phyloP scores from a whole-genome alignment of 64 coral and sea anemone genomes.

The Acropora yongei region DNA sequence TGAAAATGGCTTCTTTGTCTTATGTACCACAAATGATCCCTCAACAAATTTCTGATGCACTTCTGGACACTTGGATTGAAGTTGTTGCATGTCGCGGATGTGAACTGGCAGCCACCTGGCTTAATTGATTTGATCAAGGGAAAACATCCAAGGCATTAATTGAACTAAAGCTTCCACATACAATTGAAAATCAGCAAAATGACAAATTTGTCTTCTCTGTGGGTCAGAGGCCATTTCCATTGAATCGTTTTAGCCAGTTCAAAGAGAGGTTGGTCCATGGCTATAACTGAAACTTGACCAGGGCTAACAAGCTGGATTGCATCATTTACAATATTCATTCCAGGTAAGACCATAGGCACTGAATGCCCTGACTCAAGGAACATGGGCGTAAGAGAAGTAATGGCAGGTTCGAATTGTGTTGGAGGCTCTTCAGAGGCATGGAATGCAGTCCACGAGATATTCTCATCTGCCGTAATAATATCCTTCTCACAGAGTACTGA shows the following conservation, averaged over 20 bases:
- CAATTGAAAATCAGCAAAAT: not conserved
- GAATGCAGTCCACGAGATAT: constrained; percentile 36
- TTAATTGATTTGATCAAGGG: not conserved
- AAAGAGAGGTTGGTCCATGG: constrained; percentile 22
- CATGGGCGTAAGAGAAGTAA: constrained; percentile 28
- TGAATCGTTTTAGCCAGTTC: constrained; percentile 18
- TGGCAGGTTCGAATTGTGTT: constrained; percentile 11
- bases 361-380: not conserved
- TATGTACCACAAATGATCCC: not conserved
- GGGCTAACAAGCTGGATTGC: not conserved
- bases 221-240: not conserved
- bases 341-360: not conserved
- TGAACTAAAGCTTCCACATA: not conserved
- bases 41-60: not conserved
- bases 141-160: not conserved
- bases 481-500: constrained; percentile 28
- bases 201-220: not conserved
- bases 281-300: constrained; percentile 6
- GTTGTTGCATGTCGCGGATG: not conserved
- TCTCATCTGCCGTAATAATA: not conserved
- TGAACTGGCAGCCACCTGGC: not conserved
- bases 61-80: not conserved
- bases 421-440: constrained; percentile 9
- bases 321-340: constrained; percentile 25
- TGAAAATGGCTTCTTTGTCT: not conserved